Conservation (phyloP, 2,797 vertebrate genomes). For the Morelia viridis region DNA sequence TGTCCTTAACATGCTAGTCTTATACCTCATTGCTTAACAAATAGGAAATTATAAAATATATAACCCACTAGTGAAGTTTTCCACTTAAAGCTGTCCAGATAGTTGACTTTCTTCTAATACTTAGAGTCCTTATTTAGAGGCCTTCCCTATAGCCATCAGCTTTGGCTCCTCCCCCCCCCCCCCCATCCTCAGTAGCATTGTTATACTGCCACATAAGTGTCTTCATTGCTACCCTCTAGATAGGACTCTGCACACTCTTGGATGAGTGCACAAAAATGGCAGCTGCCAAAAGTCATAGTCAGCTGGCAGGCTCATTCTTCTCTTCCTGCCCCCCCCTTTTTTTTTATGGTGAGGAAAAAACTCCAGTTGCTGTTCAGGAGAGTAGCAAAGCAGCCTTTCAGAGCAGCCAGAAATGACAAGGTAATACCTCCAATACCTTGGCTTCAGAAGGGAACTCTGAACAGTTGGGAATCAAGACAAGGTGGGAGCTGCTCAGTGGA, state of each 20-base stretch:
- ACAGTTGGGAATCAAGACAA: neutral
- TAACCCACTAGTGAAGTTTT: neutral
- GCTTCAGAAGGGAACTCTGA: neutral
- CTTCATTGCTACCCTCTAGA: neutral
- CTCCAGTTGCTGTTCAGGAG: neutral
- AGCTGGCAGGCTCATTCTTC: neutral
- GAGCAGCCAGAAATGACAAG: too few relatives aligned
- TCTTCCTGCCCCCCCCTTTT: neutral
- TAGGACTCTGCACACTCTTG: neutral
- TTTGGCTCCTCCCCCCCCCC: neutral
- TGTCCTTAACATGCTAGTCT: too few relatives aligned
- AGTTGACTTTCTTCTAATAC: neutral
- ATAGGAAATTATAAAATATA: neutral
- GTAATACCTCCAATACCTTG: neutral
- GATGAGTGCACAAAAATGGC: neutral
- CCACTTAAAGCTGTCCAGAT: neutral
- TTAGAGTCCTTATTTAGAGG: neutral
- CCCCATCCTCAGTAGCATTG: neutral
- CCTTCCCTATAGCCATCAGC: neutral
- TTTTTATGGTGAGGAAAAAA: neutral
- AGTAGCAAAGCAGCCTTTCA: neutral
- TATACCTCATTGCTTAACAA: neutral
- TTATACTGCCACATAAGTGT: neutral
- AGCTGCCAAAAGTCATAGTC: neutral
- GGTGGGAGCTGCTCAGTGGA: neutral